A percentile compares a stretch with the other conserved stretches of the same genome.
Conservation (phyloP, 2,797 vertebrate species). For the Tympanoctomys barrerae region DNA sequence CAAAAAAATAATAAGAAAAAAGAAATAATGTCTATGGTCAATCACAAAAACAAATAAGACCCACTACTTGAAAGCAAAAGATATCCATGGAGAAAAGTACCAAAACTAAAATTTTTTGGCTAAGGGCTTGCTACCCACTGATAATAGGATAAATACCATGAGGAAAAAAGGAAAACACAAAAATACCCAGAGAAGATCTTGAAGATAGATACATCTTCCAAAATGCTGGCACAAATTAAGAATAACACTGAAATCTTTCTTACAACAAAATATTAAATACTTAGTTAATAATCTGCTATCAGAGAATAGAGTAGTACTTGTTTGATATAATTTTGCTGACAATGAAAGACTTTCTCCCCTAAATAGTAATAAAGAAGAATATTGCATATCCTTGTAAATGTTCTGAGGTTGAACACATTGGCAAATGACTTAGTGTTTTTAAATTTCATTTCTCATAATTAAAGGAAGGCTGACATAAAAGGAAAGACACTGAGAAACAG, state of each 20-base stretch:
- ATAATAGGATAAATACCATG: neutral
- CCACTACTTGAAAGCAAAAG: neutral
- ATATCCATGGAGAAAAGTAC: neutral
- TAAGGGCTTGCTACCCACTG: neutral
- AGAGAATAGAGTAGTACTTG: neutral
- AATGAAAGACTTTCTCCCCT: neutral
- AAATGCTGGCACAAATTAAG: neutral
- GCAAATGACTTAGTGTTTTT: neutral
- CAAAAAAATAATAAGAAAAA: too few species aligned
- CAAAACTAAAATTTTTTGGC: slow-evolving; percentile 25
- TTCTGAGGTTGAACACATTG: neutral
- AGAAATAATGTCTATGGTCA: neutral
- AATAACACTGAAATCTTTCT: neutral
- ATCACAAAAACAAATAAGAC: slow-evolving; percentile 17
- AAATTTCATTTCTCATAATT: neutral
- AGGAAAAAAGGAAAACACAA: slow-evolving; percentile 12
- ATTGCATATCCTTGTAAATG: neutral
- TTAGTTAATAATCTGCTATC: neutral
- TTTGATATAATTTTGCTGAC: neutral
- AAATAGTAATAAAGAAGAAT: neutral
- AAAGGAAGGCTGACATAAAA: neutral
- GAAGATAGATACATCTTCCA: neutral
- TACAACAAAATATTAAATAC: neutral
- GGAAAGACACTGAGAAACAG: neutral
- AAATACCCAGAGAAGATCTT: neutral